Conservation (phyloP, 2,797 vertebrate genomes). For the Trematomus bernacchii region DNA sequence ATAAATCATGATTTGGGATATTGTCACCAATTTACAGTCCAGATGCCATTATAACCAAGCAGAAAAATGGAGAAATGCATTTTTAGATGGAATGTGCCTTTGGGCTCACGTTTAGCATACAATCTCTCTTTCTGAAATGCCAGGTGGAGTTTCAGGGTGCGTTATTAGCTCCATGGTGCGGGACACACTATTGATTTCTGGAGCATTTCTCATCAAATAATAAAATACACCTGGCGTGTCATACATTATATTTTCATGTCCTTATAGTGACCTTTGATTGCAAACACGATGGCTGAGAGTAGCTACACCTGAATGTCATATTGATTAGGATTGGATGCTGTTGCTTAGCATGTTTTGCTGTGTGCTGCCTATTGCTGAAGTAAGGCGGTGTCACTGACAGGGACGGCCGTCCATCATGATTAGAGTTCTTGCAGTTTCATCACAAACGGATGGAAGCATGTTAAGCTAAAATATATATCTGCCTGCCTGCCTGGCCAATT, state of each 20-base stretch:
- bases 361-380: constrained; percentile 29
- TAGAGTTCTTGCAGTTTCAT: constrained; percentile 38
- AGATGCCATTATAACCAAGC: constrained; percentile 25
- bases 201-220: constrained; percentile 68
- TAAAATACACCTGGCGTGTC: constrained; percentile 62
- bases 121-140: constrained; percentile 32
- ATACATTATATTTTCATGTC: constrained; percentile 64
- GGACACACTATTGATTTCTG: constrained; percentile 72
- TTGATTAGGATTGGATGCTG: constrained; percentile 58
- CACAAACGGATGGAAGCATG: constrained; percentile 35
- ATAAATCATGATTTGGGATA: constrained; percentile 60
- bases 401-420: constrained; percentile 53
- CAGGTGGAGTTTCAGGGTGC: constrained; percentile 28
- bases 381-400: constrained; percentile 41
- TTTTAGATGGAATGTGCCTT: constrained; percentile 29
- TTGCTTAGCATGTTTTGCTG: constrained; percentile 42
- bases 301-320: constrained; percentile 49
- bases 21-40: constrained; percentile 25
- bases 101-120: constrained; percentile 29
- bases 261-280: constrained; percentile 69
- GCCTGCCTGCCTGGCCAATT: constrained; percentile 21
- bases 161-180: constrained; percentile 38
- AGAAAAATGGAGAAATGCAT: constrained; percentile 52
- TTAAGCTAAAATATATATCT: constrained; percentile 46
- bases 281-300: constrained; percentile 41